Percentiles rank a stretch among this genome's conserved stretches.
Evolutionary conservation across 1,140 invertebrate species (phyloP).

Genomic region (Lasioglossum baleicum): DNA sequence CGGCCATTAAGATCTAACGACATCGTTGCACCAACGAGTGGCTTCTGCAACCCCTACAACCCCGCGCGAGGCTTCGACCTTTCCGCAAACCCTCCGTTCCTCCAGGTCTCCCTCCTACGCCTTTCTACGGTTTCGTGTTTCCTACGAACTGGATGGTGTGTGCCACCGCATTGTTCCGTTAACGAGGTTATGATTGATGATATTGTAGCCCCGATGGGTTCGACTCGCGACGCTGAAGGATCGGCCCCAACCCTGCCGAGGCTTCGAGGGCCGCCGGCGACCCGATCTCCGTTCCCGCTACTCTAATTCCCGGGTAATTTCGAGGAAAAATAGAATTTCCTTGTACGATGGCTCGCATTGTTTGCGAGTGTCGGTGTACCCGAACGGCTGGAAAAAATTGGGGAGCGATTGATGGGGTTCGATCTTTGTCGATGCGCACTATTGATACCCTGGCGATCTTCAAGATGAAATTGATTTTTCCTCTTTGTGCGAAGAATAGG

Average conservation of each 20-base stretch:
- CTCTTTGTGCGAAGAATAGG: no score
- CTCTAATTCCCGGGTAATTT: no score
- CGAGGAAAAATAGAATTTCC: no score
- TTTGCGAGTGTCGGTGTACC: no score
- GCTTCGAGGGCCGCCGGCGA: background rate
- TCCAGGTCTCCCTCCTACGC: no score
- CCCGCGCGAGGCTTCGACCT: slow-evolving; percentile 9
- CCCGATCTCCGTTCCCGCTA: background rate
- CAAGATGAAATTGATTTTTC: no score
- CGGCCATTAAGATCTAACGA: slow-evolving; percentile 52
- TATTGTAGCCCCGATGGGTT: background rate
- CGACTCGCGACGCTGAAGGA: background rate
- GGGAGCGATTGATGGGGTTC: no score
- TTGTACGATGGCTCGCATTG: no score
- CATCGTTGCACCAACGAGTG: slow-evolving; percentile 45
- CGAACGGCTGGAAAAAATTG: no score
- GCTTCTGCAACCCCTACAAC: background rate
- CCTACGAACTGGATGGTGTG: background rate
- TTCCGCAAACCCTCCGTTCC: background rate
- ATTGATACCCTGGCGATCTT: no score
- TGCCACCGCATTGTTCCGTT: background rate
- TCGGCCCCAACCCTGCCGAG: no score
- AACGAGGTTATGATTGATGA: slow-evolving; percentile 14
- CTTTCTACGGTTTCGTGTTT: slow-evolving; percentile 1
- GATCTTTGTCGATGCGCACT: no score